Percentiles rank a stretch among this genome's conserved stretches.
Conservation (phyloP, 2,113 vertebrate species). For the Acanthochromis polyacanthus region DNA sequence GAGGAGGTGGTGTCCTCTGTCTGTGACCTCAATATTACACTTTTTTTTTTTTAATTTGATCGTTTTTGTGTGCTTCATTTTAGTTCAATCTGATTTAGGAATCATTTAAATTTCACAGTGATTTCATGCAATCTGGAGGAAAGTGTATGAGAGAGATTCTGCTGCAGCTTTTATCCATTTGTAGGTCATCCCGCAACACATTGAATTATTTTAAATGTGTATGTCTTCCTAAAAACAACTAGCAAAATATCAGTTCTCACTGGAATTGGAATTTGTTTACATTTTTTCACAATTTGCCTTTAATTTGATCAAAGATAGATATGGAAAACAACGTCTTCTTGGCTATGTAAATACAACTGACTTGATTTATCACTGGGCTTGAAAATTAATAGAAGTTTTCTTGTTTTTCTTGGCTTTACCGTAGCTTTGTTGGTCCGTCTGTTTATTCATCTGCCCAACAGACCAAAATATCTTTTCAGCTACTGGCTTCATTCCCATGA, state of each 20-base stretch:
- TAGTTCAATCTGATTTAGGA: neutral
- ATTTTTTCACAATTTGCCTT: too few species aligned
- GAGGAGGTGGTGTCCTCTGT: constrained; percentile 24
- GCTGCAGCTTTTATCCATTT: too few species aligned
- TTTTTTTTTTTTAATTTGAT: neutral
- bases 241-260: too few species aligned
- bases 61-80: neutral
- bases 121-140: neutral
- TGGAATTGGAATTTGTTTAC: too few species aligned
- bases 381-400: neutral
- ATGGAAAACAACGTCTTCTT: too few species aligned
- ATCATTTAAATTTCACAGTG: neutral
- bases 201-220: too few species aligned
- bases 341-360: too few species aligned
- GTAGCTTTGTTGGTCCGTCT: constrained; percentile 19
- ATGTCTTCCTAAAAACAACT: too few species aligned
- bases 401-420: neutral
- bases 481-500: neutral
- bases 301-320: too few species aligned
- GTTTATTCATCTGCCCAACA: constrained; percentile 37
- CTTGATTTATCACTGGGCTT: too few species aligned
- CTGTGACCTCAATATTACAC: constrained; percentile 37
- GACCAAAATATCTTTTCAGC: neutral
- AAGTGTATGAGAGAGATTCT: too few species aligned
- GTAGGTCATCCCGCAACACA: too few species aligned